These are phyloP conservation scores for Onychostruthus taczanowskii DNA, from an alignment of 2,113 vertebrate species.

Conservation along the genomic window DNA sequence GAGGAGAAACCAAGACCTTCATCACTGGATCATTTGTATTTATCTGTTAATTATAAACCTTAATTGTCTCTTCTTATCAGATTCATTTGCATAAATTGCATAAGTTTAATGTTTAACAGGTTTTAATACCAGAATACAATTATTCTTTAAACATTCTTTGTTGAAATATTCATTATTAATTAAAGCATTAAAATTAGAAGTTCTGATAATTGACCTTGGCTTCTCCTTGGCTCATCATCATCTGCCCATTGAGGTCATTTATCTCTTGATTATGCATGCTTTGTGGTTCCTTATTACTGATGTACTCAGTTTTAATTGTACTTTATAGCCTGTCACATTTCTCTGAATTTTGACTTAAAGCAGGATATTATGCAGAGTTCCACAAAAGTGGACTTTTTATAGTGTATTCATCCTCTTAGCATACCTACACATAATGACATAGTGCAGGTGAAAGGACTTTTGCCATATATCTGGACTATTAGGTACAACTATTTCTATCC, in stretches of 20 bases:
- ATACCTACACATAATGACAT: not conserved
- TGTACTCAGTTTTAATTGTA: slow-evolving; percentile 69
- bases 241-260: slow-evolving; percentile 69
- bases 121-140: slow-evolving; percentile 77
- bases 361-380: slow-evolving; percentile 19
- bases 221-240: slow-evolving; percentile 76
- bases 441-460: not conserved
- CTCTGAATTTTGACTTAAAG: slow-evolving; percentile 59
- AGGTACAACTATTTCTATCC: not conserved
- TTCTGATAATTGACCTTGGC: slow-evolving; percentile 79
- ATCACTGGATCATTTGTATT: slow-evolving; percentile 82
- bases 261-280: slow-evolving; percentile 71
- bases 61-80: slow-evolving; percentile 83
- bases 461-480: not conserved
- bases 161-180: slow-evolving; percentile 80
- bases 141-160: slow-evolving; percentile 76
- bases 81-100: slow-evolving; percentile 83
- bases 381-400: slow-evolving; percentile 29
- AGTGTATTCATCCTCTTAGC: not conserved
- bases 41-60: slow-evolving; percentile 84
- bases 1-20: slow-evolving; percentile 78
- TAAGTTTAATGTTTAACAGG: slow-evolving; percentile 77
- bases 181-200: slow-evolving; percentile 76
- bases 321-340: slow-evolving; percentile 67
- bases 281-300: slow-evolving; percentile 61